Evolutionary conservation across 2,888 invertebrate genomes (phyloP).

Genomic region (Conistra vaccinii): DNA sequence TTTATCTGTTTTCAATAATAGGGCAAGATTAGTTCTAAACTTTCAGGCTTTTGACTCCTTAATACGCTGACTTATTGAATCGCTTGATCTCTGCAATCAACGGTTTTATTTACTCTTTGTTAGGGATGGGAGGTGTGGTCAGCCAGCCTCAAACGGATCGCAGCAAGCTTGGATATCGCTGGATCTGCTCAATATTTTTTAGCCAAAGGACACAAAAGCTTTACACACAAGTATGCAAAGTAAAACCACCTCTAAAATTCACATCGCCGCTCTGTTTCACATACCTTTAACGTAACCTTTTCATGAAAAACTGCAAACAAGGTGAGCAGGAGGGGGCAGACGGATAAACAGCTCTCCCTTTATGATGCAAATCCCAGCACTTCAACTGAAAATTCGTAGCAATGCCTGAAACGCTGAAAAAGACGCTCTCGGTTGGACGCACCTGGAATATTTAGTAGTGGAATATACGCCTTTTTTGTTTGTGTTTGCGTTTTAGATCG

Average conservation of each 20-base stretch:
- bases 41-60: neutral
- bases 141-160: too few species aligned
- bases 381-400: constrained; percentile 71
- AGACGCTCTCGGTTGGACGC: constrained; percentile 69
- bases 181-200: neutral
- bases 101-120: neutral
- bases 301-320: constrained; percentile 69
- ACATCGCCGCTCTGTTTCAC: constrained; percentile 38
- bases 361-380: constrained; percentile 74
- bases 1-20: neutral
- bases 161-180: neutral
- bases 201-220: constrained; percentile 7
- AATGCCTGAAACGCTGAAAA: constrained; percentile 71
- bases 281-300: constrained; percentile 64
- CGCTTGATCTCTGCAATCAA: neutral
- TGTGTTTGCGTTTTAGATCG: constrained; percentile 62
- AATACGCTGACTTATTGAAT: neutral
- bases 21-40: neutral
- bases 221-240: constrained; percentile 20
- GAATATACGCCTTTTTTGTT: constrained; percentile 56
- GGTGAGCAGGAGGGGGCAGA: constrained; percentile 43
- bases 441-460: constrained; percentile 68
- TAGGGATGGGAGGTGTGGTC: neutral
- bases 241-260: constrained; percentile 28
- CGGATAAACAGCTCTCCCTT: constrained; percentile 65